Base-by-base conservation (phyloP, 1,140 invertebrate genomes). In the Oncopodura yosiiana region DNA sequence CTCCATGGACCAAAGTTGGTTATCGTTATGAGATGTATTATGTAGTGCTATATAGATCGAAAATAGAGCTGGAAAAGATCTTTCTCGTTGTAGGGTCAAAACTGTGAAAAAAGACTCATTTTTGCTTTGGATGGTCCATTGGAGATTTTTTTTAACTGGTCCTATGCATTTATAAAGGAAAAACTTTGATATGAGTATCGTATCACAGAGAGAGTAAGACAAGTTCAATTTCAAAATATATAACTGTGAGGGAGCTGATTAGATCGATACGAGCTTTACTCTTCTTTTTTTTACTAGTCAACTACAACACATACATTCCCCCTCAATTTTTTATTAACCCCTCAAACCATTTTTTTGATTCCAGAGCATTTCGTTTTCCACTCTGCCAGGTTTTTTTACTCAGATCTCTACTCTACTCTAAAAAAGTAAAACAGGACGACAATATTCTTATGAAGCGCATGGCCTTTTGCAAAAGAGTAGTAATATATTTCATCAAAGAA, bases 261-360 rank as follows among this genome's bases (percentile, higher is more conserved):
- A 62, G 56, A 62, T 62, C 61, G 61, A 62, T 62, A 62, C 37
- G 49, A 39, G 49, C 14, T n/a, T 34, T n/a, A n/a, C 8, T n/a
- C 30, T 34, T n/a, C 30, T 34, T 34, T 8, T 34, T 8, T 6
- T 8, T 14, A 14, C 6, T 6, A 34, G 32, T 6, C 8, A 34
- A 34, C 32, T 34, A 8, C 32, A 34, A 34, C 6, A 34, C 50
- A 41, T 36, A 43, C 44, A 49, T 37, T 43, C 50, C 49, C 54
- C 57, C 61, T 62, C 61, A 62, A 62, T 58, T 62, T 62, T 62
- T 62, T 62, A 62, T 62, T 62, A 62, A 62, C 61, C 61, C 61
- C 61, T 62, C 61, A 58, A 62, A 62, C 61, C 61, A 62, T 62
- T 62, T 61, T 61, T 59, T 34, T 34, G 58, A 60, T 60, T 60